Evolutionary conservation across 2,113 vertebrate species (phyloP).

Genomic region (Plecturocebus donacophilus): DNA sequence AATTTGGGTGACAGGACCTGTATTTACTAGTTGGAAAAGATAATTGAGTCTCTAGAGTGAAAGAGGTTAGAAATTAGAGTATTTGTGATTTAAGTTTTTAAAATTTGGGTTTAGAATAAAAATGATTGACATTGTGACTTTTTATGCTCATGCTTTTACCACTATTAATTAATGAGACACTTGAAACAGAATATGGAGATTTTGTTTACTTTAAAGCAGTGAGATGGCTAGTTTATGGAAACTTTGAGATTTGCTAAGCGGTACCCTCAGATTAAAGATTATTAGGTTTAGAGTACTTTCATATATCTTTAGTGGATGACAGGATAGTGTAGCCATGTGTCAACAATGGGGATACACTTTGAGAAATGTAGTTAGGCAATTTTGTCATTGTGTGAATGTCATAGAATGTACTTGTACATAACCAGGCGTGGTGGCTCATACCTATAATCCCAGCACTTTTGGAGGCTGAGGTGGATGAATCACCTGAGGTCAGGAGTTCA

Average conservation of each 20-base stretch:
- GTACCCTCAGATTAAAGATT: background rate
- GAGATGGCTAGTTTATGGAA: background rate
- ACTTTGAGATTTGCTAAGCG: background rate
- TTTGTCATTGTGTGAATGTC: background rate
- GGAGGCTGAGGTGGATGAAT: too few species aligned
- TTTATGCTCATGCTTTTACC: background rate
- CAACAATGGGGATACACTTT: background rate
- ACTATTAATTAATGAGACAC: background rate
- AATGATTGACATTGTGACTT: background rate
- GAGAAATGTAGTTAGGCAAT: background rate
- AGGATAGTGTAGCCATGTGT: background rate
- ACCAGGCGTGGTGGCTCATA: too few species aligned
- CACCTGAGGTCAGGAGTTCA: too few species aligned
- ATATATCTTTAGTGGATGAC: background rate
- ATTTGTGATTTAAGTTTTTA: constrained; percentile 4
- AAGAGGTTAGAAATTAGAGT: background rate
- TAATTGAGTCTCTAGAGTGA: background rate
- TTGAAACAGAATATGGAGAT: background rate
- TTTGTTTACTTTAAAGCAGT: constrained; percentile 17
- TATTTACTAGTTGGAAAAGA: constrained; percentile 2
- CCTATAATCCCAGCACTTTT: too few species aligned
- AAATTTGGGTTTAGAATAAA: background rate
- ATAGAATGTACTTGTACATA: background rate
- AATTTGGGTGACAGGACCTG: background rate
- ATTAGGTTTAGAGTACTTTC: constrained; percentile 1